Evolutionary conservation across 2,797 vertebrate genomes (phyloP), one percentile per base, ranked within the genome.

Genomic region (Buphagus erythrorhynchus): DNA sequence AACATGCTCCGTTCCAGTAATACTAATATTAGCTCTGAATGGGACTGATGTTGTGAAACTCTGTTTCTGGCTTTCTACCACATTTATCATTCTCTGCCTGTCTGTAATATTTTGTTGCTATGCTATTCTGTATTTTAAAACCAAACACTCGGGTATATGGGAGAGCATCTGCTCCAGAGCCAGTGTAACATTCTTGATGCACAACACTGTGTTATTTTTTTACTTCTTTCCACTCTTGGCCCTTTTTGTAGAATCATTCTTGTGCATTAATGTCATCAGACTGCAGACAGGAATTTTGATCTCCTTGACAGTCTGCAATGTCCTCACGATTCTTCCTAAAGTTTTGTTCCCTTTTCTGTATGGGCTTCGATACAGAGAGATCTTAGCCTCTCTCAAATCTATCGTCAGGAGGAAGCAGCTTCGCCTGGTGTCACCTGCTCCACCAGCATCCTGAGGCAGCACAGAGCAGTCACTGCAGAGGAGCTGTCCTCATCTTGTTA

Each of bases 141-240:
- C 98, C 45, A 97, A 97, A 82, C 93, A 88, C 24, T 97, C 96
- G 0, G 97, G 97, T 69, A 98, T 97, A 89, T 98, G 97, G 97
- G 93, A 96, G 31, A 97, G 95, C 20, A 73, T 96, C 45, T 97
- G 77, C 96, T 98, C 96, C 92, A 97, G 98, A 79, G 98, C 98
- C 59, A 98, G 96, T 31, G 97, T 98, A 55, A 99, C 98, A 3
- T 98, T 98, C 90, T 72, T 98, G 63, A 97, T 98, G 97, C 98
- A 98, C 91, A 98, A 98, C 84, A 97, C 98, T 13, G 96, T 98
- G 62, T 82, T 99, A 20, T 98, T 98, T 95, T 97, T 98, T 87
- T 97, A 98, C 63, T 98, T 98, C 84, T 98, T 98, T 73, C 98
- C 98, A 40, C 96, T 98, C 73, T 42, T 98, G 88, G 92, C 97